Base-by-base conservation (phyloP, 2,888 invertebrate species). In the Ormyrus rosae region DNA sequence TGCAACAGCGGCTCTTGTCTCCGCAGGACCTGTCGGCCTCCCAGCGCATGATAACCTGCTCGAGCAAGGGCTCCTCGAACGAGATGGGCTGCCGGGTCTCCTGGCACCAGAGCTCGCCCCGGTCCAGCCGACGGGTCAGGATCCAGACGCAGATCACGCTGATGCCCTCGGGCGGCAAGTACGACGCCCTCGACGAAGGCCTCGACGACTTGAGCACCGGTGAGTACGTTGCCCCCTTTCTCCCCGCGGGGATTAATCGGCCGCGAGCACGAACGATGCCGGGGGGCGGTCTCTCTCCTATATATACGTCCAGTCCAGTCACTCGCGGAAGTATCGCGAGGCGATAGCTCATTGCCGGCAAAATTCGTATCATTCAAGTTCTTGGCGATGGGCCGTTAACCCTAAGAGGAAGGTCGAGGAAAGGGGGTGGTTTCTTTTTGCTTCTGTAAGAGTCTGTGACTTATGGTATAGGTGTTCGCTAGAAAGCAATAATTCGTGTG, bases 11-110 rank as follows among this genome's bases (percentile, higher is more conserved):
- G 69, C 70, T 77, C 63, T 65, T 79, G 19, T 80, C 71, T 81
- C 56, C 60, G 13, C 81, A 84, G 85, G 82, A 79, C 53, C 64
- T 46, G 19, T 80, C 70, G 55, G 63, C 73, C n/a, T 82, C 83
- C 45, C 83, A 78, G 67, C 82, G 79, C 56, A 76, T 81, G 19
- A 53, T 75, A 6, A 74, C 74, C 9, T 60, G 63, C 56, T 79
- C 77, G 65, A 85, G 81, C 64, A 86, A 83, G 70, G 82, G 81
- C 60, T 76, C 83, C 10, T 68, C 78, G 10, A 80, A 80, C 51
- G 83, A 85, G 67, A 76, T 84, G 45, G 81, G 78, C 60, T 84
- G 81, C 68, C 82, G 82, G 48, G 84, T 81, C 1, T 83, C 85
- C 13, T 81, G 77, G 74, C 73, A 63, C 34, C 79, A 72, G 45